phyloP scores from a whole-genome alignment of 2,113 vertebrate species.

The Oryzias celebensis region DNA sequence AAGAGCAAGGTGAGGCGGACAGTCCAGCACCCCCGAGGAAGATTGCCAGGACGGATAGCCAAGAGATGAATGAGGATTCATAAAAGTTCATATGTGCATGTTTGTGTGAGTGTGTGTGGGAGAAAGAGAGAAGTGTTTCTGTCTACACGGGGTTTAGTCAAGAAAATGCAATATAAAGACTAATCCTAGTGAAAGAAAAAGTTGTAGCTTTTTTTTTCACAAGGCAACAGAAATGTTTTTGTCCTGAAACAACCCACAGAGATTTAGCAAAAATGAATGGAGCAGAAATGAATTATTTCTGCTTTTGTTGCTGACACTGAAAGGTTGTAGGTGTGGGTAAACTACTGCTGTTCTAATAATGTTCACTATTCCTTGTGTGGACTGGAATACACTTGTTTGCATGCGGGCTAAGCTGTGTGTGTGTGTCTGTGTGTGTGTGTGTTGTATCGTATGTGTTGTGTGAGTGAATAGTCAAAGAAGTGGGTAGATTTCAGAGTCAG shows the following conservation, averaged over 20 bases:
- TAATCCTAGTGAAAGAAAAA: conserved; percentile 13
- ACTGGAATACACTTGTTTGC: conserved; percentile 16
- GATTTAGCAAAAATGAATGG: conserved; percentile 4
- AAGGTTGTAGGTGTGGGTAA: conserved; percentile 1
- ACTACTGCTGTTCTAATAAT: conserved; percentile 10
- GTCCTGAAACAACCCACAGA: not conserved
- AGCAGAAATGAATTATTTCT: not conserved
- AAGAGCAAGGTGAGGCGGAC: conserved; percentile 92
- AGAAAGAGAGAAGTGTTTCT: conserved; percentile 12
- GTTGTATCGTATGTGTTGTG: conserved; percentile 21
- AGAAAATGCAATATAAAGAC: conserved; percentile 27
- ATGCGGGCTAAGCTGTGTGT: conserved; percentile 42
- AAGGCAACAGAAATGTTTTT: too few relatives aligned
- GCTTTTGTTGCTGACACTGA: not conserved
- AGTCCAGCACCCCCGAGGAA: conserved; percentile 92
- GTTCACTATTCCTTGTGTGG: conserved; percentile 45
- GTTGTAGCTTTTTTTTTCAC: conserved; percentile 1
- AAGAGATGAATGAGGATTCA: conserved; percentile 98
- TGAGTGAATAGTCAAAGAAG: conserved; percentile 21
- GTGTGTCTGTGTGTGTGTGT: conserved; percentile 11
- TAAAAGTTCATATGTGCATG: conserved; percentile 64
- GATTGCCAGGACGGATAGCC: conserved; percentile 95
- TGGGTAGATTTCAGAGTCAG: conserved; percentile 36
- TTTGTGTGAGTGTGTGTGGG: not conserved
- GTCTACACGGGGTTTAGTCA: conserved; percentile 35